A percentile compares a stretch with the other conserved stretches of the same genome.
These are phyloP conservation scores for Acanthurus leucopareius DNA, from an alignment of 2,797 vertebrate genomes.

Conservation along the genomic window DNA sequence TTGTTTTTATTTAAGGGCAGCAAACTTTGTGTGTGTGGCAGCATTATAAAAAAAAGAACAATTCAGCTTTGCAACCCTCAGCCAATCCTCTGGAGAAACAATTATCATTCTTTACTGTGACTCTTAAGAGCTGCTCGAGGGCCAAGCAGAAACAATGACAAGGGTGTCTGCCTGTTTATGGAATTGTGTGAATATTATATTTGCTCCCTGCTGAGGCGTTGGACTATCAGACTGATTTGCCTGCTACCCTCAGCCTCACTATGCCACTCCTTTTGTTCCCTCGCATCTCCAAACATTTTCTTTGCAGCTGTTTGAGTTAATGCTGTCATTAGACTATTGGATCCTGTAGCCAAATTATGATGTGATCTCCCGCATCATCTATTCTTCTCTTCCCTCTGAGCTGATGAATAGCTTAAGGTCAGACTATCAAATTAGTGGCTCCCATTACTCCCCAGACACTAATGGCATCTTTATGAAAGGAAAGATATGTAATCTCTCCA, in stretches of 20 bases:
- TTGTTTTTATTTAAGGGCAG: conserved; percentile 60
- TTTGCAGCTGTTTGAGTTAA: conserved; percentile 80
- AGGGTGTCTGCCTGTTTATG: conserved; percentile 65
- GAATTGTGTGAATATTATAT: conserved; percentile 71
- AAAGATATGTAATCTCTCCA: conserved; percentile 80
- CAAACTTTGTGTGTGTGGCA: conserved; percentile 40
- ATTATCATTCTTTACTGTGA: conserved; percentile 74
- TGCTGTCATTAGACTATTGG: conserved; percentile 80
- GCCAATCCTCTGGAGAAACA: conserved; percentile 69
- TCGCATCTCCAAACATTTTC: conserved; percentile 75
- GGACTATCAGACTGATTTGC: conserved; percentile 59
- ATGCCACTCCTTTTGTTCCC: conserved; percentile 46
- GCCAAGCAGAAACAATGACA: conserved; percentile 65
- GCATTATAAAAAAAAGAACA: conserved; percentile 17
- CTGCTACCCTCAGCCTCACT: conserved; percentile 21
- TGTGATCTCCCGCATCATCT: conserved; percentile 81
- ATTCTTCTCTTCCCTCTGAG: conserved; percentile 76
- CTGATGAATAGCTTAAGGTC: conserved; percentile 86
- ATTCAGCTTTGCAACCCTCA: conserved; percentile 30
- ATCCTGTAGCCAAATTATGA: conserved; percentile 85
- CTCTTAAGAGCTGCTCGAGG: conserved; percentile 76
- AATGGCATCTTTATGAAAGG: conserved; percentile 85
- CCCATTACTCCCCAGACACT: conserved; percentile 84
- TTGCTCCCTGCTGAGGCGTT: conserved; percentile 64
- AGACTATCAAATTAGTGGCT: conserved; percentile 83